Percentiles rank a stretch among this genome's conserved stretches.
Conservation (phyloP, 2,113 vertebrate species). For the Neotoma lepida region DNA sequence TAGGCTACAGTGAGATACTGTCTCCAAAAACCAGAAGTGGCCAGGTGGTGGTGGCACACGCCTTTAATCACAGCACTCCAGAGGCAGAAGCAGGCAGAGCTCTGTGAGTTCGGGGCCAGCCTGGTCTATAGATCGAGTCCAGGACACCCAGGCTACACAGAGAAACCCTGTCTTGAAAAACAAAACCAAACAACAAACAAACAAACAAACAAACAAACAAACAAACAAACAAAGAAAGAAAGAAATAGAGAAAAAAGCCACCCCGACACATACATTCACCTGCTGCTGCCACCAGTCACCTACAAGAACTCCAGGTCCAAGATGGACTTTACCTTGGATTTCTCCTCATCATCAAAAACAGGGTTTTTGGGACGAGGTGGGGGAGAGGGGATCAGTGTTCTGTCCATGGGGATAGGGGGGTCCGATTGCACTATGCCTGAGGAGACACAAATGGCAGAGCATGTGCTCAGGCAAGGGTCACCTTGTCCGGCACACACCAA, state of each 20-base stretch:
- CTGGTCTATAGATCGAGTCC: too few species aligned
- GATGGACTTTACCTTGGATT: conserved; percentile 89
- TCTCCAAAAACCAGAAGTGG: not conserved
- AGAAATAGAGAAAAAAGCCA: not conserved
- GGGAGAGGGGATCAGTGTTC: conserved; percentile 91
- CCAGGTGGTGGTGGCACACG: too few species aligned
- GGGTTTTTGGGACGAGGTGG: conserved; percentile 92
- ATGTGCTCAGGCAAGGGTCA: not conserved
- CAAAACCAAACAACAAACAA: too few species aligned
- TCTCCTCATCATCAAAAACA: conserved; percentile 96
- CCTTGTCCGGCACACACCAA: not conserved
- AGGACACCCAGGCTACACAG: too few species aligned
- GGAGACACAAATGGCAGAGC: not conserved
- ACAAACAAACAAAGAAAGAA: too few species aligned
- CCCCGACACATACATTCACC: not conserved
- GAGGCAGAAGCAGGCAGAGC: too few species aligned
- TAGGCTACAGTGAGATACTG: not conserved
- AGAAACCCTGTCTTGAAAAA: too few species aligned
- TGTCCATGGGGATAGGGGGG: conserved; percentile 91
- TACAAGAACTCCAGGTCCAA: not conserved
- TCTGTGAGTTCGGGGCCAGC: too few species aligned
- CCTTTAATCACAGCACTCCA: too few species aligned
- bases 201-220: too few species aligned
- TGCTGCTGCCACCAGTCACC: not conserved
- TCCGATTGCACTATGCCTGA: conserved; percentile 92